A percentile compares a stretch with the other conserved stretches of the same genome.
These are phyloP conservation scores for Tricholaema leucomelas DNA, from an alignment of 2,113 vertebrate genomes.

Conservation along the genomic window DNA sequence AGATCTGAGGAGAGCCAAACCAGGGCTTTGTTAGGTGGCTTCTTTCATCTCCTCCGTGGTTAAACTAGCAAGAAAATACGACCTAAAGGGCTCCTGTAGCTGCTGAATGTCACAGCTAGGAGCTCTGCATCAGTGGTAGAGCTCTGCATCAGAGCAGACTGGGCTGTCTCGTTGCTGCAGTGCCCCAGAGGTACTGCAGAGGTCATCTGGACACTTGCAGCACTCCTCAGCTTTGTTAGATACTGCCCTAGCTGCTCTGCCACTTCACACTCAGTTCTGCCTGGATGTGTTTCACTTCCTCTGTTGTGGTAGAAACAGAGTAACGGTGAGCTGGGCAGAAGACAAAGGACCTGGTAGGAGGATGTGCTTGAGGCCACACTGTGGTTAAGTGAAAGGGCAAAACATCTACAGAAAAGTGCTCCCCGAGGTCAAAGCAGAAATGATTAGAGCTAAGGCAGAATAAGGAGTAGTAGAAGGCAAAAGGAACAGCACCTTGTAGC, in stretches of 20 bases:
- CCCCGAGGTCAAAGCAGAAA: not conserved
- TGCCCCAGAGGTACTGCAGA: not conserved
- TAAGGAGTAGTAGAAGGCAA: not conserved
- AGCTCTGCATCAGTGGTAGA: fast-evolving
- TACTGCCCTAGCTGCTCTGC: not conserved
- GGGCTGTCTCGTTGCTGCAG: not conserved
- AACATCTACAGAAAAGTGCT: not conserved
- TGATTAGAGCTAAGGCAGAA: not conserved
- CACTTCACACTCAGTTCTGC: not conserved
- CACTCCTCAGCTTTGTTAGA: not conserved
- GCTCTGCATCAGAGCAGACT: too few species aligned
- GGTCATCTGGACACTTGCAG: not conserved
- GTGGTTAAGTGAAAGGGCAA: not conserved
- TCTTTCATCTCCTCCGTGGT: not conserved
- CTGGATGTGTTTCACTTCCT: not conserved
- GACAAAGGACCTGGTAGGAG: not conserved
- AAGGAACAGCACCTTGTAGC: not conserved
- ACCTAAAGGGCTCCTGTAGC: not conserved
- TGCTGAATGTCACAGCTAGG: not conserved
- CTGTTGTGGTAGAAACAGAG: not conserved
- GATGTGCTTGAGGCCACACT: fast-evolving
- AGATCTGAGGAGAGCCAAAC: not conserved
- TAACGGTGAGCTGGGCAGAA: not conserved
- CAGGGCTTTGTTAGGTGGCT: not conserved
- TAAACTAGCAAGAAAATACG: fast-evolving